These are phyloP conservation scores for Caenorhabditis uteleia DNA, from an alignment of 2,888 invertebrate genomes.

Conservation along the genomic window DNA sequence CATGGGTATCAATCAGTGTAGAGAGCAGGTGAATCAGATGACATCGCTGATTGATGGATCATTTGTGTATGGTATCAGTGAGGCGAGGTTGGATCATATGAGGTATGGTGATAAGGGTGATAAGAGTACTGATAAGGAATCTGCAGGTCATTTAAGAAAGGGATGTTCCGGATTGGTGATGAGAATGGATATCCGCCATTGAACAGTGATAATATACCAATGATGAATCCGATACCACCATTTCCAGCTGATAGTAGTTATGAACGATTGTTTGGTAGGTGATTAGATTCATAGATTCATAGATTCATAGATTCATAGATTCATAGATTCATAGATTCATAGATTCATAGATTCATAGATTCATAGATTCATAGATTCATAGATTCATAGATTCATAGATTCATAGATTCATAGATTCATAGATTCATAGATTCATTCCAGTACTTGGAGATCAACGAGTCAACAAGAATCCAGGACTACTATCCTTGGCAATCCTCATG, in stretches of 20 bases:
- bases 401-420: constrained; percentile 87
- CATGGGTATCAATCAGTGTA: constrained; percentile 92
- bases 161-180: constrained; percentile 79
- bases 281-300: too few species aligned
- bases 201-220: constrained; percentile 89
- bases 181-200: constrained; percentile 71
- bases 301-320: too few species aligned
- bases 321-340: too few species aligned
- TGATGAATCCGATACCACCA: constrained; percentile 93
- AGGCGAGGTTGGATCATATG: constrained; percentile 96
- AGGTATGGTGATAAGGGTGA: too few species aligned
- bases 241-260: too few species aligned
- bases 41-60: constrained; percentile 99
- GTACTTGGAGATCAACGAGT: constrained; percentile 93
- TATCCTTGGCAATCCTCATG: constrained; percentile 89
- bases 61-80: constrained; percentile 95
- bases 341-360: too few species aligned
- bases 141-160: constrained; percentile 90
- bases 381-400: too few species aligned
- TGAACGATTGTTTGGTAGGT: too few species aligned
- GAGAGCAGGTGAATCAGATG: constrained; percentile 95
- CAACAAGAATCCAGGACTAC: constrained; percentile 94
- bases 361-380: too few species aligned
- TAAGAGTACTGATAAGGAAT: too few species aligned
- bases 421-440: constrained; percentile 83